Evolutionary conservation across 2,888 invertebrate genomes (phyloP), one percentile per base, ranked within the genome.

Genomic region (Ochropleura leucogaster): DNA sequence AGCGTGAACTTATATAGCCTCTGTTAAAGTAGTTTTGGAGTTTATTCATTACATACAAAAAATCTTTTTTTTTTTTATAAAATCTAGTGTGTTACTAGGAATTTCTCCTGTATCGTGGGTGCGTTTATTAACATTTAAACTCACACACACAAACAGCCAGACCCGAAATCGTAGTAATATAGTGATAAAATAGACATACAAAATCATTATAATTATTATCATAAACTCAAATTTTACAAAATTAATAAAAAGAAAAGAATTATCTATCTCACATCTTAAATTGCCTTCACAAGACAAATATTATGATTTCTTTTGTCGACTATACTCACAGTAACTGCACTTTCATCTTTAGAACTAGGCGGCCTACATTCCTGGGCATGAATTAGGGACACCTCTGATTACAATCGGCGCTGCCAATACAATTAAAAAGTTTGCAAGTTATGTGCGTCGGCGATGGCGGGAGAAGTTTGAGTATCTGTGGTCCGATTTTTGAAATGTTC

Each of bases 261-360:
- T n/a, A n/a, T n/a, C n/a, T n/a, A n/a, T n/a, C n/a, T n/a, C 10
- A n/a, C 16, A 49, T 16, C 5, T 1, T 60, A 14, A 20, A 59
- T 67, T 18, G 12, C 6, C 9, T 40, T 16, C 4, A 4, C 14
- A 30, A 10, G 30, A 0, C 44, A 49, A 62, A 55, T 5, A 51
- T 44, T 14, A 57, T 20, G 30, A 57, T 40, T 9, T 18, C 18
- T 72, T 64, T 78, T 53, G 53, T 20, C 18, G 57, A 14, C 72
- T 4, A 14, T 42, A 62, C 78, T 42, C 18, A 66, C 30, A 68
- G 44, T 79, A 72, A 74, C 64, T 53, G 72, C 70, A 76, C 82
- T 80, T 84, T 86, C 86, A 75, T 84, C 80, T 86, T 10, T 44
- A 40, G 46, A 84, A 68, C 80, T 75, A 77, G 79, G 79, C 66